Evolutionary conservation across 35 echinoderm and acorn worm species (phyloP).

Genomic region (Stichopus chloronotus): DNA sequence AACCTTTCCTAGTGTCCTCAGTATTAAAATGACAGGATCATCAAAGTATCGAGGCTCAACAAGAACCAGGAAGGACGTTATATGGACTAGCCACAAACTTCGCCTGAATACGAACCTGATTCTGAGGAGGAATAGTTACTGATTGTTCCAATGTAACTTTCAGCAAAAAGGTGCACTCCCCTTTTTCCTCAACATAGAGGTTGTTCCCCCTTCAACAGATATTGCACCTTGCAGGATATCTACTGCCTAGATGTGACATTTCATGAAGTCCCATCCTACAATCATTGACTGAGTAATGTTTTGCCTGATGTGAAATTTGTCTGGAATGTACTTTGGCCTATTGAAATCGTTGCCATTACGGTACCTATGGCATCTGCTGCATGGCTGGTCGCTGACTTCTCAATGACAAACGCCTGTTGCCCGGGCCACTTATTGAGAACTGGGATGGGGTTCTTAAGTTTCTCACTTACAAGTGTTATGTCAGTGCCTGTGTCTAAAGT

Average conservation of each 20-base stretch:
- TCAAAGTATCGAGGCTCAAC: too few relatives aligned
- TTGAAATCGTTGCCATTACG: background rate
- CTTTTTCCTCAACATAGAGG: background rate
- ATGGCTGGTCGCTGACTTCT: slow-evolving; percentile 6
- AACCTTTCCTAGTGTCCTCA: background rate
- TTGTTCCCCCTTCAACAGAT: background rate
- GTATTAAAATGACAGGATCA: background rate
- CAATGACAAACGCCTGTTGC: background rate
- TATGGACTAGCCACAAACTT: too few relatives aligned
- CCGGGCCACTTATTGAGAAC: background rate
- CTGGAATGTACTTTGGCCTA: background rate
- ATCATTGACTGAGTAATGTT: slow-evolving; percentile 26
- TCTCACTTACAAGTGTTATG: slow-evolving; percentile 25
- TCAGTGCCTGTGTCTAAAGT: slow-evolving; percentile 16
- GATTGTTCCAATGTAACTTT: slow-evolving; percentile 10
- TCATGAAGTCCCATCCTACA: slow-evolving; percentile 49
- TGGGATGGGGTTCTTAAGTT: slow-evolving; percentile 3
- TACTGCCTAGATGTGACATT: background rate
- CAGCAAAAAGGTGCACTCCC: background rate
- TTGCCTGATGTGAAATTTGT: background rate
- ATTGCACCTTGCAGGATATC: background rate
- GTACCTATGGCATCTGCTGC: slow-evolving; percentile 22
- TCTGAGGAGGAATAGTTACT: background rate
- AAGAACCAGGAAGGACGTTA: too few relatives aligned
- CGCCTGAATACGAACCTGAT: too few relatives aligned